Percentiles rank a stretch among this genome's conserved stretches.
These are phyloP conservation scores for Cremastobaeus sp. DNA, from an alignment of 2,888 invertebrate genomes.

Conservation along the genomic window DNA sequence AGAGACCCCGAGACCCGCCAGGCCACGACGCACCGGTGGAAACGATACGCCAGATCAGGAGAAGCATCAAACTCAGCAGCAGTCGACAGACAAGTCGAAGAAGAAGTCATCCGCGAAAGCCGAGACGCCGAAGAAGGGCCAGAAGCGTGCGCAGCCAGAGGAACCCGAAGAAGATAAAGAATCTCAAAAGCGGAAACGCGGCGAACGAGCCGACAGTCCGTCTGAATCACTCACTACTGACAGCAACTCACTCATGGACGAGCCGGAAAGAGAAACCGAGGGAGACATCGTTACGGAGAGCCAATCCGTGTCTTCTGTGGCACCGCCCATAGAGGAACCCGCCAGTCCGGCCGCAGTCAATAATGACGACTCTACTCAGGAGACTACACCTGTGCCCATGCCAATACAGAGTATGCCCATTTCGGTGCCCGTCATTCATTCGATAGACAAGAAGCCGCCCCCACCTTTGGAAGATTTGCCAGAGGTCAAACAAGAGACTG, in stretches of 20 bases:
- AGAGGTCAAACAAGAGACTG: constrained; percentile 70
- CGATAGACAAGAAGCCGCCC: constrained; percentile 68
- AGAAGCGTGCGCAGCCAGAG: constrained; percentile 81
- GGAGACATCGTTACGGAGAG: constrained; percentile 69
- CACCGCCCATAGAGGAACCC: constrained; percentile 63
- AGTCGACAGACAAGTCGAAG: constrained; percentile 77
- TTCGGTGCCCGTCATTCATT: constrained; percentile 75
- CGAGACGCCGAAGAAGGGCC: constrained; percentile 79
- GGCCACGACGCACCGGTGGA: constrained; percentile 82
- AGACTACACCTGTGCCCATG: constrained; percentile 69
- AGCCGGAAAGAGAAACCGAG: constrained; percentile 78
- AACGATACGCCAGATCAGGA: constrained; percentile 81
- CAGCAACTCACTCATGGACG: constrained; percentile 89
- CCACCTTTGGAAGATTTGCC: constrained; percentile 69
- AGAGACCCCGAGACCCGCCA: constrained; percentile 80
- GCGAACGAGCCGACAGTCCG: constrained; percentile 85
- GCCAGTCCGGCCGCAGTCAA: constrained; percentile 58
- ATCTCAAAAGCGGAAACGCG: constrained; percentile 81
- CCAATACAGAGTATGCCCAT: constrained; percentile 73
- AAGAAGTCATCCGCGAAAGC: constrained; percentile 74
- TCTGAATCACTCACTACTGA: constrained; percentile 91
- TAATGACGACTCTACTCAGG: constrained; percentile 62
- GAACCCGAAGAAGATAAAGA: constrained; percentile 81
- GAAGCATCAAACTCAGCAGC: constrained; percentile 68
- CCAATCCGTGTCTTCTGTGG: constrained; percentile 63